A percentile compares a stretch with the other conserved stretches of the same genome.
Conservation (phyloP, 1,140 invertebrate genomes). For the Hycleus phaleratus region DNA sequence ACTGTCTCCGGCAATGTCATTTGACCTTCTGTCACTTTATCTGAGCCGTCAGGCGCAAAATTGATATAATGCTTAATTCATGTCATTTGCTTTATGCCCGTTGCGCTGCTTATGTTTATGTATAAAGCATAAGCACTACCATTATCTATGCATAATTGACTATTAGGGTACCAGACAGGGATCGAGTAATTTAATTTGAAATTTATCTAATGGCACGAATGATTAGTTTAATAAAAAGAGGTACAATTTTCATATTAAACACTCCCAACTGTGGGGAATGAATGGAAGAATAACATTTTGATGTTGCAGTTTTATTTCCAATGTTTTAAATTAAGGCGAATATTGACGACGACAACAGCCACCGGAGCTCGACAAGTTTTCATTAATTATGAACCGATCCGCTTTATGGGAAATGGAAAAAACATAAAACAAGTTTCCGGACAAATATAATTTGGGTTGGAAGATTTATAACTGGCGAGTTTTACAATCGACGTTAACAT, state of each 20-base stretch:
- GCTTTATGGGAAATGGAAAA: constrained; percentile 21
- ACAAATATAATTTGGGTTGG: constrained; percentile 36
- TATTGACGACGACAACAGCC: no score
- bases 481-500: constrained; percentile 36
- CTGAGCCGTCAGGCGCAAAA: constrained; percentile 37
- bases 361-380: constrained; percentile 6
- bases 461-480: constrained; percentile 35
- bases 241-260: no score
- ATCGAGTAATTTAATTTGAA: constrained; percentile 27
- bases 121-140: constrained; percentile 20
- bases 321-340: no score
- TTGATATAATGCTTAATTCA: constrained; percentile 41
- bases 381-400: constrained; percentile 34
- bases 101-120: constrained; percentile 26
- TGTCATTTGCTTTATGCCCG: constrained; percentile 33
- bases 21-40: constrained; percentile 39
- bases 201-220: constrained; percentile 25
- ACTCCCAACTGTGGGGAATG: no score
- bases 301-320: no score
- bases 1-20: constrained; percentile 25
- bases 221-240: constrained; percentile 12
- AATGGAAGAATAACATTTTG: no score
- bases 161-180: constrained; percentile 17
- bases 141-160: constrained; percentile 33
- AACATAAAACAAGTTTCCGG: constrained; percentile 34